These are phyloP conservation scores for Columba janthina DNA, from an alignment of 2,113 vertebrate genomes.

Conservation along the genomic window DNA sequence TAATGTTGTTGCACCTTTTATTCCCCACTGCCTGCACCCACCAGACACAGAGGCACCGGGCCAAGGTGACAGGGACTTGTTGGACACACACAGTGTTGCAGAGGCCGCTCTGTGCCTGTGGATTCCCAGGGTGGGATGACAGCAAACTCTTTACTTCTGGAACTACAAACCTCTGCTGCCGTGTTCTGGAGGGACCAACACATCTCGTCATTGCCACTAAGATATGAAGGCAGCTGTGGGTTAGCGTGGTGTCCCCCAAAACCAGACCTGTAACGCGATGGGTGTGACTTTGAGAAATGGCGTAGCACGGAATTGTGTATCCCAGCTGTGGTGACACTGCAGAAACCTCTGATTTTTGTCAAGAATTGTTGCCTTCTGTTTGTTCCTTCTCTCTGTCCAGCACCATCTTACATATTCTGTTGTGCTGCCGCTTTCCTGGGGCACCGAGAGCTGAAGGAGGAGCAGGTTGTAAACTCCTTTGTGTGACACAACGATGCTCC, in stretches of 20 bases:
- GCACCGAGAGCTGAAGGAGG: background rate
- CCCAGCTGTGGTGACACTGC: background rate
- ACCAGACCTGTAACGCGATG: background rate
- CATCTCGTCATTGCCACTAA: background rate
- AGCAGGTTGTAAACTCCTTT: conserved; percentile 14
- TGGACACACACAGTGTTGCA: too few species aligned
- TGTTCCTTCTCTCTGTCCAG: background rate
- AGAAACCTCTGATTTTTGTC: background rate
- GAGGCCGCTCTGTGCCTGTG: background rate
- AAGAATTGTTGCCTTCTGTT: background rate
- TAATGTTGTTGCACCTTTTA: background rate
- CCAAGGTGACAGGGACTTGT: too few species aligned
- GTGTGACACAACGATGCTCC: background rate
- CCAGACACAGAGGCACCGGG: background rate
- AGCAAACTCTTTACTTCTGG: background rate
- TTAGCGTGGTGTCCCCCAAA: background rate
- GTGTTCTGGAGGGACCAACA: background rate
- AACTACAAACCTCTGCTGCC: background rate
- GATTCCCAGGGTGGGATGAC: background rate
- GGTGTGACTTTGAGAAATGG: background rate
- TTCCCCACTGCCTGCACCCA: background rate
- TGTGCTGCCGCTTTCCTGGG: background rate
- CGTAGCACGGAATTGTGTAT: background rate
- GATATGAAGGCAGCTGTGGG: fast-evolving
- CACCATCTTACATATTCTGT: background rate